phyloP scores from a whole-genome alignment of 2,797 vertebrate genomes.

The Acridotheres tristis region DNA sequence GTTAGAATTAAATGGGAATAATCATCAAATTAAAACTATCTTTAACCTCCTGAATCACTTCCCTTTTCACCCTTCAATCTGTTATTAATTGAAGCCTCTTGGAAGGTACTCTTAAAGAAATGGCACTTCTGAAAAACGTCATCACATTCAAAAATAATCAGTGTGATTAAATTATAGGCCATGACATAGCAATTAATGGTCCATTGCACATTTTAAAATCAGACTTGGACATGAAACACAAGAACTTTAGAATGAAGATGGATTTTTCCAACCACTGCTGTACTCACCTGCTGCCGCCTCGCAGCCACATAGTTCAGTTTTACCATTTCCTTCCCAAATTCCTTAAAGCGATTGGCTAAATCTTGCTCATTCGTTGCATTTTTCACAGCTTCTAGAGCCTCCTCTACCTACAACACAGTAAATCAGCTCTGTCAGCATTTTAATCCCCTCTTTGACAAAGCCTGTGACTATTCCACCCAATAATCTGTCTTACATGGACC shows the following conservation, averaged over 20 bases:
- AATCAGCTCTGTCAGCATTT: background rate
- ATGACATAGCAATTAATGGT: background rate
- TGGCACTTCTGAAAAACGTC: background rate
- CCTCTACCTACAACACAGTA: slow-evolving; percentile 84
- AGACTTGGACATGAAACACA: background rate
- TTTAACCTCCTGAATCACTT: background rate
- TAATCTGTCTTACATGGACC: background rate
- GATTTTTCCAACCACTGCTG: background rate
- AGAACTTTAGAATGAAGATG: background rate
- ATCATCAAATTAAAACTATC: background rate
- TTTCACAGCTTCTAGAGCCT: slow-evolving; percentile 94
- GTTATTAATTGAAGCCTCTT: background rate
- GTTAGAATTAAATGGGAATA: background rate
- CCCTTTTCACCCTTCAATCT: background rate
- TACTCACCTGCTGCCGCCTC: slow-evolving; percentile 91
- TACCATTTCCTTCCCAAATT: slow-evolving; percentile 99
- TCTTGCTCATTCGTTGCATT: slow-evolving; percentile 98
- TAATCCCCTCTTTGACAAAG: background rate
- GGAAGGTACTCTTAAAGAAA: background rate
- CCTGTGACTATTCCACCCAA: background rate
- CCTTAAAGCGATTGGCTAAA: slow-evolving; percentile 96
- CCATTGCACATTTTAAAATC: background rate
- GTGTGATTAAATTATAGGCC: background rate
- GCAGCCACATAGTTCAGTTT: slow-evolving; percentile 98
- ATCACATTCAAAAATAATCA: background rate